Evolutionary conservation across 2,888 invertebrate genomes (phyloP), one percentile per base, ranked within the genome.

Genomic region (Euphydryas editha): DNA sequence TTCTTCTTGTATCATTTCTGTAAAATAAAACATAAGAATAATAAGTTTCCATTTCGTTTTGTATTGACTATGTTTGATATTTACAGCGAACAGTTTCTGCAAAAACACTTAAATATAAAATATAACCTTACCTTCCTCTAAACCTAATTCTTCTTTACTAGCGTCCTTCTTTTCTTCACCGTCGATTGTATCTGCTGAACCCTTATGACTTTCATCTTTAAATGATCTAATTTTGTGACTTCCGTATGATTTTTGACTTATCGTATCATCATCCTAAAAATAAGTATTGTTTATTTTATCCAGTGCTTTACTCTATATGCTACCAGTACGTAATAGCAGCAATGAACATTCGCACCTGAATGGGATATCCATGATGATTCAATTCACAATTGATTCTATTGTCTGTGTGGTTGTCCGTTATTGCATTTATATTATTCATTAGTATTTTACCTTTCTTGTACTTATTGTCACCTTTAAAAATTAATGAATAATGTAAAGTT

Each of bases 121-220:
- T 20, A 13, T 30, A 17, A 2, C 54, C 17, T 72, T 62, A 95
- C 95, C 96, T 92, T 96, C 96, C 83, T 96, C 96, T 79, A 96
- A 94, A 68, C 97, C 97, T 75, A 97, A 93, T 86, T 98, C 98
- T 93, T 98, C 98, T 93, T 98, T 98, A 84, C 97, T 97, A 62
- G 96, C 96, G 78, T 98, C 97, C 75, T 97, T 95, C 87, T 98
- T 97, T 84, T 97, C 97, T 90, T 98, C 97, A 71, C 96, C 96
- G 76, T 97, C 96, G 85, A 97, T 94, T 69, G 96, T 96, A 81
- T 97, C 97, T 75, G 96, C 95, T 81, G 97, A 97, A 69, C 97
- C 97, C 93, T 97, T 97, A 86, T 98, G 98, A 90, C 97, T 98
- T 88, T 97, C 97, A 82, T 97, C 97, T 93, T 97, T 97, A 84